Percentiles rank a stretch among this genome's conserved stretches.
Conservation (phyloP, 2,113 vertebrate genomes). For the Leptosomus discolor region DNA sequence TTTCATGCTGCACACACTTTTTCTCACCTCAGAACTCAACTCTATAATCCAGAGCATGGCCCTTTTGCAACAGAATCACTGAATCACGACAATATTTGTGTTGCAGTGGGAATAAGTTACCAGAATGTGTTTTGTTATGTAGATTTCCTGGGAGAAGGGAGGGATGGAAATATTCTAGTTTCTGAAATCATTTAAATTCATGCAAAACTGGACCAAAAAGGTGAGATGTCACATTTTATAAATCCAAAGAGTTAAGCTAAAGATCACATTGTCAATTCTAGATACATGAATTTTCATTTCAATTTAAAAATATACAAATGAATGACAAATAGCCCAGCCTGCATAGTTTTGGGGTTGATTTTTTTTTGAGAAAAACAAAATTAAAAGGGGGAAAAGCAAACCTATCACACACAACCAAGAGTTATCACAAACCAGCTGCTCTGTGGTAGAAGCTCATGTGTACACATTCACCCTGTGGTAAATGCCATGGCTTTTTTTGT, state of each 20-base stretch:
- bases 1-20: background rate
- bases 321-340: background rate
- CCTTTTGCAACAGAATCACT: background rate
- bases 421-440: background rate
- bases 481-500: background rate
- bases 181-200: background rate
- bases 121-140: background rate
- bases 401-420: background rate
- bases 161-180: background rate
- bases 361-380: background rate
- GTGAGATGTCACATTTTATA: background rate
- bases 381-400: background rate
- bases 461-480: background rate
- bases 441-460: background rate
- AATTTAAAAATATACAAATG: background rate
- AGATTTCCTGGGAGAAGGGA: background rate
- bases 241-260: background rate
- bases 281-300: background rate
- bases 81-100: background rate
- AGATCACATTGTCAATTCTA: background rate
- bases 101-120: background rate
- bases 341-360: too few species aligned
- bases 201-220: background rate
- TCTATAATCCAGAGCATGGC: background rate
- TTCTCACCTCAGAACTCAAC: background rate